A percentile compares a stretch with the other conserved stretches of the same genome.
These are phyloP conservation scores for Cranoglanis bouderius DNA, from an alignment of 2,113 vertebrate species.

Conservation along the genomic window DNA sequence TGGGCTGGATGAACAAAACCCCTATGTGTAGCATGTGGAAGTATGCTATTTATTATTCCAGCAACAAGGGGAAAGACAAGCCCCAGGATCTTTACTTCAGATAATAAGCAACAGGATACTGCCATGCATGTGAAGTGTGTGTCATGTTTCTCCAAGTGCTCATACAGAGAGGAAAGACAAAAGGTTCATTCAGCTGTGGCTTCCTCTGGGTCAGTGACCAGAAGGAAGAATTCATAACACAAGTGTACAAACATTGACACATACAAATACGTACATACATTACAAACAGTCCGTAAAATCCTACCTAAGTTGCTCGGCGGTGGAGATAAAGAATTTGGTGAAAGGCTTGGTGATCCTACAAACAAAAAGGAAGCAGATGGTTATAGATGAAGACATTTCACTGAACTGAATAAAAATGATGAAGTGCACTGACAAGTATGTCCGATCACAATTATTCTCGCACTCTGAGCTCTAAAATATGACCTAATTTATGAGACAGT, in stretches of 20 bases:
- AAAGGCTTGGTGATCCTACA: constrained; percentile 92
- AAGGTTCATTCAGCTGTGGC: constrained; percentile 67
- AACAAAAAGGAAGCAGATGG: constrained; percentile 40
- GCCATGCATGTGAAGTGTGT: constrained; percentile 61
- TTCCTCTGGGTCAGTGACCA: constrained; percentile 61
- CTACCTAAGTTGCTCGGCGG: constrained; percentile 94
- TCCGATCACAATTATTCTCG: not conserved
- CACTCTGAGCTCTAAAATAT: constrained; percentile 45
- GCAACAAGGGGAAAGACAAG: constrained; percentile 45
- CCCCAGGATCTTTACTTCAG: constrained; percentile 56
- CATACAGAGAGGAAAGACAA: constrained; percentile 58
- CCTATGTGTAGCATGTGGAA: constrained; percentile 51
- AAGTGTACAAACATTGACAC: constrained; percentile 19
- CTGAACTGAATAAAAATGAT: not conserved
- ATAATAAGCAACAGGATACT: constrained; percentile 67
- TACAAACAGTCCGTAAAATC: constrained; percentile 41
- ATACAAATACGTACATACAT: not conserved
- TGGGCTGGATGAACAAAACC: constrained; percentile 57
- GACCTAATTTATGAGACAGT: not conserved
- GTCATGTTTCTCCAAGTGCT: constrained; percentile 50
- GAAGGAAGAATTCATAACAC: constrained; percentile 44
- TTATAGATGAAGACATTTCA: not conserved
- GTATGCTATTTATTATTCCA: constrained; percentile 62
- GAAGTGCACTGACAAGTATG: not conserved
- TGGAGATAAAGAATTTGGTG: constrained; percentile 95